Evolutionary conservation across 2,888 invertebrate species (phyloP).

Genomic region (Lissocephala sabroskyi): DNA sequence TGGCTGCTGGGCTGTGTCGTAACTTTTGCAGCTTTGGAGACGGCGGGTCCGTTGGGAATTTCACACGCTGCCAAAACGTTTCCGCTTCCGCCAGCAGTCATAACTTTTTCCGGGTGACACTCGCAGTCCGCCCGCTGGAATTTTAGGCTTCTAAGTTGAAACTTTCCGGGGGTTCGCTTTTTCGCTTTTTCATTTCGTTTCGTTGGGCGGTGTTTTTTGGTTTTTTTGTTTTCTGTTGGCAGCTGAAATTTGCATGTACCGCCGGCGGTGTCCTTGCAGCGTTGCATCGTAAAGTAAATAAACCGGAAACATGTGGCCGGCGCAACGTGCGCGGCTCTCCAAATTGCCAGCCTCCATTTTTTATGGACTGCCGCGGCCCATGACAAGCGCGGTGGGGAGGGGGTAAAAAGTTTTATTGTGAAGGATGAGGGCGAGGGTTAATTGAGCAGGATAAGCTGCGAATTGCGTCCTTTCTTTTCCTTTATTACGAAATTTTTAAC

Average conservation of each 20-base stretch:
- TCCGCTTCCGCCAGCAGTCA: slow-evolving; percentile 52
- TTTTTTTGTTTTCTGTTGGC: slow-evolving; percentile 5
- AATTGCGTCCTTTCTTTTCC: not conserved
- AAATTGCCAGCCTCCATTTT: slow-evolving; percentile 7
- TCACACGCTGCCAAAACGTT: slow-evolving; percentile 54
- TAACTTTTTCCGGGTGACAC: slow-evolving; percentile 34
- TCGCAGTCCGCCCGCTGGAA: no score
- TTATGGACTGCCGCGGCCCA: no score
- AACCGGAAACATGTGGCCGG: slow-evolving; percentile 39
- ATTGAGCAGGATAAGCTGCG: no score
- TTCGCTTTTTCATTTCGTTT: not conserved
- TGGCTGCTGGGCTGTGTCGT: no score
- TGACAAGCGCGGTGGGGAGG: no score
- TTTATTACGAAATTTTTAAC: no score
- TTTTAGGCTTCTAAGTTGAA: no score
- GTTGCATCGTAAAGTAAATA: slow-evolving; percentile 31
- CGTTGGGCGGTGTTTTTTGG: not conserved
- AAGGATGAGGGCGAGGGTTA: no score
- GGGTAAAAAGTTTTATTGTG: no score
- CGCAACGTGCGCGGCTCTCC: slow-evolving; percentile 7
- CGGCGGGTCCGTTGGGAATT: slow-evolving; percentile 3
- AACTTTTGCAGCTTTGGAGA: slow-evolving; percentile 37
- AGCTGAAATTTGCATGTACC: slow-evolving; percentile 24
- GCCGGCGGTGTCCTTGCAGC: not conserved
- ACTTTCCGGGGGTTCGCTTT: no score